Evolutionary conservation across 2,888 invertebrate genomes (phyloP).

Genomic region (Athalia rosae): DNA sequence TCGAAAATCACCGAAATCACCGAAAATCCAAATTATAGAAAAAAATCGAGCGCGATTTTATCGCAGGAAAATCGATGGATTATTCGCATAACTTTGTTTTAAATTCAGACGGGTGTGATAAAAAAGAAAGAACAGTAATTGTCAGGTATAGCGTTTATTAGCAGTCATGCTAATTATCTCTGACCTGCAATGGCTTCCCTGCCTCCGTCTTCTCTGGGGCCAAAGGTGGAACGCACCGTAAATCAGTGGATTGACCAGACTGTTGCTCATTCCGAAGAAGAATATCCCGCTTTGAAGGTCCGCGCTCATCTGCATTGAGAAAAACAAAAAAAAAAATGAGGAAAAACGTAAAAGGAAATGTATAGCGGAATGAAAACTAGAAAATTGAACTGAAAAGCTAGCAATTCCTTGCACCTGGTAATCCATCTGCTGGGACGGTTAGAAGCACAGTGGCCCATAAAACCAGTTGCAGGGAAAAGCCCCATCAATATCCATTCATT

Average conservation of each 20-base stretch:
- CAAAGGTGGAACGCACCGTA: conserved; percentile 93
- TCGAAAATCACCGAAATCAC: no score
- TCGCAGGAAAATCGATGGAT: no score
- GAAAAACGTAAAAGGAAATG: not conserved
- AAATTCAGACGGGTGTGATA: no score
- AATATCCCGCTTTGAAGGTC: conserved; percentile 84
- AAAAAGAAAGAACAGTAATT: not conserved
- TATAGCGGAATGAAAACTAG: not conserved
- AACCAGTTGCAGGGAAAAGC: no score
- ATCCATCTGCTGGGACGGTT: no score
- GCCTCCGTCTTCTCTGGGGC: conserved; percentile 75
- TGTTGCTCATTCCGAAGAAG: conserved; percentile 91
- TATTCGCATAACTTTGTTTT: no score
- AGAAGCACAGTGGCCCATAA: no score
- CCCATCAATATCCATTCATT: no score
- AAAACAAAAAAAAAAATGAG: not conserved
- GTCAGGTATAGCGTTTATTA: not conserved
- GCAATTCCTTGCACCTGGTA: no score
- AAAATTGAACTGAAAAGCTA: no score
- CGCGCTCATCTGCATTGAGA: conserved; percentile 79
- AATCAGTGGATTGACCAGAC: conserved; percentile 89
- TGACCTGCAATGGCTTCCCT: conserved; percentile 63
- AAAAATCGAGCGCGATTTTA: not conserved
- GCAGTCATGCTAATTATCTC: not conserved
- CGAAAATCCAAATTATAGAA: not conserved